A percentile compares a stretch with the other conserved stretches of the same genome.
phyloP scores from a whole-genome alignment of 2,113 vertebrate species.

The Oxyura jamaicensis region DNA sequence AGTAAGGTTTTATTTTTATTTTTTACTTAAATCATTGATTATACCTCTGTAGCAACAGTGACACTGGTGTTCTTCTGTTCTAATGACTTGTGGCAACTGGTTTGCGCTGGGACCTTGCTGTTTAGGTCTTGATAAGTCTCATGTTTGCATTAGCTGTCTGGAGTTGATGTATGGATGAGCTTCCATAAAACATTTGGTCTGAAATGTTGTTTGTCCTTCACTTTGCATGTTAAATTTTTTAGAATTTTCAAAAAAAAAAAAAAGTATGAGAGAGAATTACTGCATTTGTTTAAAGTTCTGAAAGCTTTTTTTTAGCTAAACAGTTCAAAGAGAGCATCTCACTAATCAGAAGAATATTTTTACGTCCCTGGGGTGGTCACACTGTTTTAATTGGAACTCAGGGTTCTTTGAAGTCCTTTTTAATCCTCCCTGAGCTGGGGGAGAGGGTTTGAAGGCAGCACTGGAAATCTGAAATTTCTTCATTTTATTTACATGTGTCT shows the following conservation, averaged over 20 bases:
- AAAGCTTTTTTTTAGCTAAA: constrained; percentile 72
- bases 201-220: constrained; percentile 38
- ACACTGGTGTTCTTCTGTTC: background rate
- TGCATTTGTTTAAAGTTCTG: constrained; percentile 75
- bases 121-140: background rate
- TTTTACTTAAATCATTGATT: background rate
- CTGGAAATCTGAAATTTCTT: constrained; percentile 73
- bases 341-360: constrained; percentile 79
- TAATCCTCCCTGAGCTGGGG: constrained; percentile 79
- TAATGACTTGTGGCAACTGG: background rate
- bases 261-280: constrained; percentile 36
- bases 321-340: constrained; percentile 80
- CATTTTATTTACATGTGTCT: constrained; percentile 82
- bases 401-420: constrained; percentile 79
- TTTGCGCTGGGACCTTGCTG: background rate
- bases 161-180: constrained; percentile 11
- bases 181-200: constrained; percentile 6
- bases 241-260: background rate
- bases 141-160: background rate
- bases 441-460: constrained; percentile 67
- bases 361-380: constrained; percentile 74
- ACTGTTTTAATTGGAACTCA: constrained; percentile 80
- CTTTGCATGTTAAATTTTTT: constrained; percentile 49
- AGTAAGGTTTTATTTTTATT: background rate
- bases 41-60: background rate